These are phyloP conservation scores for Papilio elwesi DNA, from an alignment of 2,888 invertebrate species.

Conservation along the genomic window DNA sequence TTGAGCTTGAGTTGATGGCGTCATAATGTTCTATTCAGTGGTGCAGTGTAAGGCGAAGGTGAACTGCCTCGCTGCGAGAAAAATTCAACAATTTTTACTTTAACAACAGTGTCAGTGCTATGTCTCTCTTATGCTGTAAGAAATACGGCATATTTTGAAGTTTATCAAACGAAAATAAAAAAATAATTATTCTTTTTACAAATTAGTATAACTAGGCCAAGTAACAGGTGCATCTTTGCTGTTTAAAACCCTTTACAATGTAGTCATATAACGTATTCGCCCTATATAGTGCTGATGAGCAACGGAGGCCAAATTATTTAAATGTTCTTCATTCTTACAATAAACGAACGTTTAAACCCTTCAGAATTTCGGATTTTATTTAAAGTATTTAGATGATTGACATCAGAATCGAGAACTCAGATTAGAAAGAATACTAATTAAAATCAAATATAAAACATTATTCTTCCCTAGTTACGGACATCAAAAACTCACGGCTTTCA, in stretches of 20 bases:
- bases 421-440: no score
- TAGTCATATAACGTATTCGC: neutral
- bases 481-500: no score
- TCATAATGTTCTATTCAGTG: conserved; percentile 33
- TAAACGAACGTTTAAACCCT: neutral
- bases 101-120: conserved; percentile 36
- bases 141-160: conserved; percentile 35
- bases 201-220: conserved; percentile 51
- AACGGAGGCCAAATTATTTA: neutral
- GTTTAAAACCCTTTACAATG: conserved; percentile 38
- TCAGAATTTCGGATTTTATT: neutral
- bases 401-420: no score
- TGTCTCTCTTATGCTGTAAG: conserved; percentile 39
- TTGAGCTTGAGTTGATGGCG: conserved; percentile 44
- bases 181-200: conserved; percentile 37
- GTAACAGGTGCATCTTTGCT: conserved; percentile 53
- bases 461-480: no score
- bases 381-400: no score
- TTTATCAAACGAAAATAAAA: conserved; percentile 27
- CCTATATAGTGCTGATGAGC: conserved; percentile 2
- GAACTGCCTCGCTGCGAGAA: conserved; percentile 51
- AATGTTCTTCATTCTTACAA: neutral
- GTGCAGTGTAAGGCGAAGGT: conserved; percentile 50
- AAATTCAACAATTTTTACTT: conserved; percentile 46
- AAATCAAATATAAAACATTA: no score